These are phyloP conservation scores for Dreissena polymorpha DNA, from an alignment of 1,140 invertebrate species.

Conservation along the genomic window DNA sequence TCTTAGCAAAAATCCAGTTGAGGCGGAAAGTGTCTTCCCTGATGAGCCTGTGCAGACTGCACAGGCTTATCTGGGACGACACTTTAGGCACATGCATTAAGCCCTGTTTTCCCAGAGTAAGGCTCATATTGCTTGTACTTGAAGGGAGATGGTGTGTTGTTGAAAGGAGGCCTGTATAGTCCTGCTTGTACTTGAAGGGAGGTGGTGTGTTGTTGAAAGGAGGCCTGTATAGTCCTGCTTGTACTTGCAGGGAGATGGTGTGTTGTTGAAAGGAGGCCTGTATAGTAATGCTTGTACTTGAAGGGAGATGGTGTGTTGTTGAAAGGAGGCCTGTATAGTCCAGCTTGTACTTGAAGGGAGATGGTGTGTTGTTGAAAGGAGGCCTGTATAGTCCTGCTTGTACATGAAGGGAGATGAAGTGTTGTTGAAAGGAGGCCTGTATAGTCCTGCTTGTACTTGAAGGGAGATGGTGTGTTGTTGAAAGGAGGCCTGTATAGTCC, in stretches of 20 bases:
- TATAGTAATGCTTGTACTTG: constrained; percentile 48
- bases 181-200: no score
- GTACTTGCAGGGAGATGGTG: no score
- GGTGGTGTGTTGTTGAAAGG: constrained; percentile 6
- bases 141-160: not conserved
- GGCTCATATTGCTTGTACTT: no score
- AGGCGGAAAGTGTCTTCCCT: no score
- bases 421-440: constrained; percentile 26
- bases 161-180: constrained; percentile 41
- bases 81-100: no score
- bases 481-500: constrained; percentile 49
- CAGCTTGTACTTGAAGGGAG: no score
- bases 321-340: constrained; percentile 44
- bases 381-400: constrained; percentile 52
- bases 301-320: constrained; percentile 7
- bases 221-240: constrained; percentile 51
- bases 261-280: constrained; percentile 23
- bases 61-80: no score
- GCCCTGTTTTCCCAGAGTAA: no score
- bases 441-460: constrained; percentile 52
- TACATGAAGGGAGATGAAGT: no score
- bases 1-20: no score
- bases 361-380: constrained; percentile 4
- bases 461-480: constrained; percentile 2
- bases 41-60: no score